Base-by-base conservation (phyloP, 2,113 vertebrate genomes). In the Pygoscelis antarcticus region DNA sequence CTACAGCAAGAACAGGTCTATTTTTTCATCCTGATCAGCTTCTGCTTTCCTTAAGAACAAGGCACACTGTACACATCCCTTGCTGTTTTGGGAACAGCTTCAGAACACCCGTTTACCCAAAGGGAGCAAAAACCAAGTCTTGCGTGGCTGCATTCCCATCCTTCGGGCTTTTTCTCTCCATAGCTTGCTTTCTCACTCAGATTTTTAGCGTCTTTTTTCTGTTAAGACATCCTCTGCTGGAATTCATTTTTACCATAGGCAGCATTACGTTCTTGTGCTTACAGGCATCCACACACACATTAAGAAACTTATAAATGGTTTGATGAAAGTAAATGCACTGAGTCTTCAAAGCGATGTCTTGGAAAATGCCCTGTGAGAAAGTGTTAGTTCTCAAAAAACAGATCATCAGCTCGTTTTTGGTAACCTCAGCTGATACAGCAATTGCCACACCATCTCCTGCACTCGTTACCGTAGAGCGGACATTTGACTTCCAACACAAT, bases 21-120 rank as follows among this genome's bases (percentile, higher is more conserved):
- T 8, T 46, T 54, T 60, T 25, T 23, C 22, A 46, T 69, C 19
- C 18, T 7, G 4, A 46, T 29, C 8, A 61, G 8, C 27, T 69
- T 51, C 79, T 25, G 16, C 34, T n/a, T 61, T 38, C 38, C 7
- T 0, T 34, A 69, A 61, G 26, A 32, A 42, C 47, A 44, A 66
- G 52, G 10, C 51, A 65, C 4, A 6, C 11, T 3, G 16, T 11
- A 42, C 1, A 0, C 11, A 23, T 11, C 34, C 21, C 44, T 65
- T 42, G 19, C 51, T 49, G 25, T 11, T 65, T 21, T n/a, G n/a
- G 36, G 20, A 17, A 32, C 32, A 18, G 21, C 32, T 74, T 66
- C 60, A 66, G 25, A 74, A 51, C 30, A 20, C 17, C 4, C 61
- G 32, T 51, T 42, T 22, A n/a, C 29, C 18, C 36, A 27, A 44